These are phyloP conservation scores for Ceratitis capitata DNA, from an alignment of 1,140 invertebrate species.

Conservation along the genomic window DNA sequence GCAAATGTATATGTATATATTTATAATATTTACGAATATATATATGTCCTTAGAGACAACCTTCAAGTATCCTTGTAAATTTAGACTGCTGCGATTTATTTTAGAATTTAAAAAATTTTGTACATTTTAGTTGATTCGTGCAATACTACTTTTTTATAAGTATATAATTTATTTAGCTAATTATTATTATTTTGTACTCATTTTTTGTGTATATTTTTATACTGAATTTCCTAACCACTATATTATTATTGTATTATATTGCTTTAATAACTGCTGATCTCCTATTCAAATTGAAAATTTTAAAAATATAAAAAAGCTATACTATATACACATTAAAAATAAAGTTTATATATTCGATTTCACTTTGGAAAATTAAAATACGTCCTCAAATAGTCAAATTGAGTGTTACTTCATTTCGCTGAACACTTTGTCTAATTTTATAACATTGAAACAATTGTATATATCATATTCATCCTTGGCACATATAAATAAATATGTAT, in stretches of 20 bases:
- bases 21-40: neutral
- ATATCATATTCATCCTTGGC: too few species aligned
- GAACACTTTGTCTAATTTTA: neutral
- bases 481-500: too few species aligned
- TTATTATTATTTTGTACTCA: constrained; percentile 24
- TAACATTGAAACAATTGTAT: too few species aligned
- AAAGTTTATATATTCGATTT: constrained; percentile 6
- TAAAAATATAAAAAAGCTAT: constrained; percentile 25
- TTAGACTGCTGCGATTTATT: constrained; percentile 31
- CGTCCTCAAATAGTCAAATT: too few species aligned
- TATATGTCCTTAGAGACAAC: neutral
- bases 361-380: neutral
- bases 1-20: neutral
- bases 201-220: constrained; percentile 34
- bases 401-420: neutral
- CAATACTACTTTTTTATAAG: constrained; percentile 31
- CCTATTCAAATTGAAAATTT: constrained; percentile 13
- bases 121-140: constrained; percentile 38
- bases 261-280: constrained; percentile 24
- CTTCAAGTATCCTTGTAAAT: constrained; percentile 32
- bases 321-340: neutral
- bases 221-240: constrained; percentile 26
- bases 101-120: constrained; percentile 7
- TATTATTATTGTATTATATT: constrained; percentile 27
- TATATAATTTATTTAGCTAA: constrained; percentile 33